Conservation (phyloP, 2,888 invertebrate species). For the Tigriopus californicus region DNA sequence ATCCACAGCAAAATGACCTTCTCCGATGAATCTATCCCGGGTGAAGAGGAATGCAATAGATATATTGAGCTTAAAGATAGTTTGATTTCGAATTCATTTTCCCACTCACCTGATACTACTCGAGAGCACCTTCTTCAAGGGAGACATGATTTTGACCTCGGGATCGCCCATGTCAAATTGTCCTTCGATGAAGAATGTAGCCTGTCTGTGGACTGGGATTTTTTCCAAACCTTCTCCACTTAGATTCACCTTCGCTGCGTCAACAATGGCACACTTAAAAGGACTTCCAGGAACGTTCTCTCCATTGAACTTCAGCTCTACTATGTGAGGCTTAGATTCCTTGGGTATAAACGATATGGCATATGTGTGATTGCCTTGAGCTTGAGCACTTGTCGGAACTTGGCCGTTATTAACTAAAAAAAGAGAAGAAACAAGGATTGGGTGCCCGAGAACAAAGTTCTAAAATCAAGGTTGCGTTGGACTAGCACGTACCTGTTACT, state of each 20-base stretch:
- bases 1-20: slow-evolving; percentile 30
- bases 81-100: neutral
- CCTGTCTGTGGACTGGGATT: slow-evolving; percentile 63
- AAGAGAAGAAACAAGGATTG: neutral
- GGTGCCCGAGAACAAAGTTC: no score
- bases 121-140: slow-evolving; percentile 48
- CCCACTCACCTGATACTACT: slow-evolving; percentile 29
- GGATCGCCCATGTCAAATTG: slow-evolving; percentile 44
- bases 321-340: slow-evolving; percentile 71
- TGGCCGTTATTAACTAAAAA: slow-evolving; percentile 70
- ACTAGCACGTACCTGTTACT: slow-evolving; percentile 42
- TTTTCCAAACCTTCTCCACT: slow-evolving; percentile 64
- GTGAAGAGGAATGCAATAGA: no score
- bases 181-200: slow-evolving; percentile 70
- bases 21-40: slow-evolving; percentile 22
- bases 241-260: slow-evolving; percentile 63
- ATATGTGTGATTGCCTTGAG: slow-evolving; percentile 86
- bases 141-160: slow-evolving; percentile 57
- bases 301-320: slow-evolving; percentile 86
- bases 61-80: no score
- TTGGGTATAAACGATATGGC: slow-evolving; percentile 92
- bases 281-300: slow-evolving; percentile 86
- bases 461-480: neutral
- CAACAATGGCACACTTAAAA: slow-evolving; percentile 55
- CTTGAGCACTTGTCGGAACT: slow-evolving; percentile 88